Evolutionary conservation across 2,113 vertebrate genomes (phyloP).

Genomic region (Perca schrenkii): DNA sequence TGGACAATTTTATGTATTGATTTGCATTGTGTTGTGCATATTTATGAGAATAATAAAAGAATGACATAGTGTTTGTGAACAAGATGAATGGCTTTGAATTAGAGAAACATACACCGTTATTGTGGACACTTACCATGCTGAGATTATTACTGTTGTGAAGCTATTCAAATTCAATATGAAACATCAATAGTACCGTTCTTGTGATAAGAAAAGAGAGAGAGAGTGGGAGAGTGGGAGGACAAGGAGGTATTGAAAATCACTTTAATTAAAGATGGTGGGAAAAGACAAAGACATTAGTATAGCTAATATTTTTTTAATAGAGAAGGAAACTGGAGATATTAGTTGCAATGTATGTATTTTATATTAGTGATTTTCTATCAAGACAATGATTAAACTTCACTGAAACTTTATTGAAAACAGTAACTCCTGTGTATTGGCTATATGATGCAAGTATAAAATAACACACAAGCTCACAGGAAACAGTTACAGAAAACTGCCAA

Average conservation of each 20-base stretch:
- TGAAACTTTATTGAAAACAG: background rate
- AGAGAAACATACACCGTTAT: background rate
- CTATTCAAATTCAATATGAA: slow-evolving; percentile 47
- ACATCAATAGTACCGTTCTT: slow-evolving; percentile 19
- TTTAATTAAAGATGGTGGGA: background rate
- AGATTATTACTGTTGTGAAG: slow-evolving; percentile 35
- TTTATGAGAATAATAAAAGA: slow-evolving; percentile 17
- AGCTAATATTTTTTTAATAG: slow-evolving; percentile 9
- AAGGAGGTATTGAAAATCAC: background rate
- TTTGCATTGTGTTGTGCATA: slow-evolving; percentile 5
- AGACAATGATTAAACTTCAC: background rate
- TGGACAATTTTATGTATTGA: slow-evolving; percentile 4
- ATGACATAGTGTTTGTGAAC: slow-evolving; percentile 6
- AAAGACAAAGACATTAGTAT: slow-evolving; percentile 34
- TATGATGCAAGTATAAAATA: background rate
- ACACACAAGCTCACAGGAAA: background rate
- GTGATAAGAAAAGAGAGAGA: slow-evolving; percentile 35
- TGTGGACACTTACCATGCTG: slow-evolving; percentile 14
- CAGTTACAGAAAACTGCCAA: background rate
- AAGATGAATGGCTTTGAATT: slow-evolving; percentile 42
- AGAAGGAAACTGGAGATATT: background rate
- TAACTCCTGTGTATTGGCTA: background rate
- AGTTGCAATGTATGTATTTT: slow-evolving; percentile 9
- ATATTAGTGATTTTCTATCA: background rate
- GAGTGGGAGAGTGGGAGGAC: background rate